Conservation (phyloP, 2,113 vertebrate species). For the Illadopsis cleaveri region DNA sequence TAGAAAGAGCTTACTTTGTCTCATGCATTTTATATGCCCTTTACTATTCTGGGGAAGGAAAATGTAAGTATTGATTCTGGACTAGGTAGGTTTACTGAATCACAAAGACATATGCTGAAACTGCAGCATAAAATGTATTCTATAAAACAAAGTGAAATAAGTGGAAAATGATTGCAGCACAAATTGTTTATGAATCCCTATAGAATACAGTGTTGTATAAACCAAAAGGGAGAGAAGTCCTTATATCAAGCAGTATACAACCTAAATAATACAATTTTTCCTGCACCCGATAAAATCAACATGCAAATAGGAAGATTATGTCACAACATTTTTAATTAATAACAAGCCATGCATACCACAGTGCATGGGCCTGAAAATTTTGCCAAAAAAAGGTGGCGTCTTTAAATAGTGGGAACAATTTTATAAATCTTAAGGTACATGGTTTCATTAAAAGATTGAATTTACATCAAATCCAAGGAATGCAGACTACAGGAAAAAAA, state of each 20-base stretch:
- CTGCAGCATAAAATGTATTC: conserved; percentile 16
- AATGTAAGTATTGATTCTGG: conserved; percentile 13
- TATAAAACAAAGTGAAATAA: conserved; percentile 26
- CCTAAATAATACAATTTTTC: not conserved
- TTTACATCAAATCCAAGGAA: not conserved
- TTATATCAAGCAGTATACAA: not conserved
- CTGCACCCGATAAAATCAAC: not conserved
- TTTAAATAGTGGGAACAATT: not conserved
- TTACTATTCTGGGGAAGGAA: not conserved
- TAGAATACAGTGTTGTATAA: not conserved
- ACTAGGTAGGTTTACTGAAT: conserved; percentile 1
- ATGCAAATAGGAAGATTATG: not conserved
- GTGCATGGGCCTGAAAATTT: not conserved
- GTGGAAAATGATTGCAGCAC: not conserved
- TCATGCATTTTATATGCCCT: conserved; percentile 28
- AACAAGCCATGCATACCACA: not conserved
- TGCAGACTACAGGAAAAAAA: not conserved
- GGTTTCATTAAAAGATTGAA: not conserved
- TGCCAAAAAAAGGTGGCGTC: not conserved
- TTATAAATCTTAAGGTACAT: not conserved
- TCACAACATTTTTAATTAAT: not conserved
- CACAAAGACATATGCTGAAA: conserved; percentile 14
- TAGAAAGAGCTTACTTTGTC: conserved; percentile 17
- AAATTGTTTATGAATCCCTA: conserved; percentile 27
- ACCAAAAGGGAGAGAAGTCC: not conserved